phyloP scores from a whole-genome alignment of 2,888 invertebrate genomes.

The Drosophila fulvimacula region DNA sequence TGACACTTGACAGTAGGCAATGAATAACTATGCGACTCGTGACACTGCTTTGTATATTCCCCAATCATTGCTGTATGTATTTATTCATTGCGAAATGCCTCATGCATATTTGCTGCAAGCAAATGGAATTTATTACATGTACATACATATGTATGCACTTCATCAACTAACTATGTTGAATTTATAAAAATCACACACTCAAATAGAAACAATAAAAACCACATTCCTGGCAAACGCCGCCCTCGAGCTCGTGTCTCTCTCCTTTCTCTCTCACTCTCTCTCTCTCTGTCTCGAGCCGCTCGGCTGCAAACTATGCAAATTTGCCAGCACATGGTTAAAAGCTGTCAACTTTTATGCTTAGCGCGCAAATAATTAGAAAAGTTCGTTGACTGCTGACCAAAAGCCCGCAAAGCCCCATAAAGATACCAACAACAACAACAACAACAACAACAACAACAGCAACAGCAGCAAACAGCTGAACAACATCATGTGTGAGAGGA shows the following conservation, averaged over 20 bases:
- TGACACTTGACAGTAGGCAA: slow-evolving; percentile 1
- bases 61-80: background rate
- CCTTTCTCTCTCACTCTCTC: no score
- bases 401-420: slow-evolving; percentile 24
- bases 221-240: background rate
- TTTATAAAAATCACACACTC: background rate
- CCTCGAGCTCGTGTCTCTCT: background rate
- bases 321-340: slow-evolving; percentile 54
- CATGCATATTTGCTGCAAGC: background rate
- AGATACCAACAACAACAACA: slow-evolving; percentile 6
- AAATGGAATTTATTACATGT: slow-evolving; percentile 12
- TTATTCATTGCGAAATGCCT: slow-evolving; percentile 1
- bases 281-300: no score
- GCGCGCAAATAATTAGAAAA: slow-evolving; percentile 67
- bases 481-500: slow-evolving; percentile 36
- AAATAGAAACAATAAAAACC: background rate
- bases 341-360: slow-evolving; percentile 63
- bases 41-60: background rate
- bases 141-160: background rate
- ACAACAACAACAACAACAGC: background rate
- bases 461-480: slow-evolving; percentile 13
- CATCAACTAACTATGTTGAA: background rate
- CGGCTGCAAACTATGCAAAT: slow-evolving; percentile 53
- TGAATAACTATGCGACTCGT: background rate
- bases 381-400: slow-evolving; percentile 55